A percentile compares a stretch with the other conserved stretches of the same genome.
Evolutionary conservation across 2,797 vertebrate genomes (phyloP).

Genomic region (Pipistrellus kuhlii): DNA sequence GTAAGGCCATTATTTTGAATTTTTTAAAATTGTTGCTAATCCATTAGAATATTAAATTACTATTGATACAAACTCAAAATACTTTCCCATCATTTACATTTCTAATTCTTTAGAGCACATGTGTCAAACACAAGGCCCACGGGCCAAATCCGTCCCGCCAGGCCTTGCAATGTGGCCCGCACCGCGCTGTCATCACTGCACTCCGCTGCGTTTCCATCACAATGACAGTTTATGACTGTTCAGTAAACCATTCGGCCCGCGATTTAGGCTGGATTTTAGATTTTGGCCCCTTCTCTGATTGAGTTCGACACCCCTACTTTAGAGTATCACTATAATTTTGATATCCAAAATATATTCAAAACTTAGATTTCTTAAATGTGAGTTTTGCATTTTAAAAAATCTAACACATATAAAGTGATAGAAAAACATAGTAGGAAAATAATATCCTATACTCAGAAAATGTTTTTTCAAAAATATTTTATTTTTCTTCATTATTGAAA

Average conservation of each 20-base stretch:
- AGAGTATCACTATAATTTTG: background rate
- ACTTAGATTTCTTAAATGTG: background rate
- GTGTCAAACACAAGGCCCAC: too few species aligned
- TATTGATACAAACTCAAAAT: background rate
- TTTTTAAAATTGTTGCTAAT: background rate
- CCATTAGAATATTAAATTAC: background rate
- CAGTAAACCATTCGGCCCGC: too few species aligned
- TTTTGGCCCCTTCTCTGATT: too few species aligned
- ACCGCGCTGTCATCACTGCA: too few species aligned
- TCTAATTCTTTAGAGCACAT: background rate
- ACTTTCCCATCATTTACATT: background rate
- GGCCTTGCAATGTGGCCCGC: too few species aligned
- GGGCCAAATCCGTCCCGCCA: too few species aligned
- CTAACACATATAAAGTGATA: background rate
- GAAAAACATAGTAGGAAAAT: background rate
- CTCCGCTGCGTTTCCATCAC: too few species aligned
- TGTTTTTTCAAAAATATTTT: conserved; percentile 40
- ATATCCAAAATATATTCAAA: background rate
- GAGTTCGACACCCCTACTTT: too few species aligned
- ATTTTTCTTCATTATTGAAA: too few species aligned
- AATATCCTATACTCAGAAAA: background rate
- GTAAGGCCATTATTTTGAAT: background rate
- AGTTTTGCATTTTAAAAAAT: background rate
- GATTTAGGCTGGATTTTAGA: too few species aligned
- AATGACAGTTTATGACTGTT: too few species aligned